Evolutionary conservation across 2,888 invertebrate species (phyloP), one percentile per base, ranked within the genome.

Genomic region (Andrena hattorfiana): DNA sequence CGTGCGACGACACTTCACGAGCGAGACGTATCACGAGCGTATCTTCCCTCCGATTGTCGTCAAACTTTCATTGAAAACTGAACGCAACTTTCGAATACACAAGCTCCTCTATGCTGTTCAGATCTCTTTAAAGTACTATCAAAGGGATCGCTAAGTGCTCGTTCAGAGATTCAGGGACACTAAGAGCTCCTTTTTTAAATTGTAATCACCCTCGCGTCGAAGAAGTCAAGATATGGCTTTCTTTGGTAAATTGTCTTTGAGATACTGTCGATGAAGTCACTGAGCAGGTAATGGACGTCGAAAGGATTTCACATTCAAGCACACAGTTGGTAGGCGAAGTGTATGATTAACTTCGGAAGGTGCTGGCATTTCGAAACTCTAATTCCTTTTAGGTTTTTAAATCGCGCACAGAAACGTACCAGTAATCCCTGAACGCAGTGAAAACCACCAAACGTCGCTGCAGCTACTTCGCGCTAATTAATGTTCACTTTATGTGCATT

Each of bases 391-490:
- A 13, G 10, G 1, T 42, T 42, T 42, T 13, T 42, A 42, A 42
- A 42, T 42, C 42, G 42, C 26, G 23, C 20, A 10, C 23, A 56
- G 23, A 56, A 20, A 26, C 1, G 23, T 7, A 6, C 7, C 20
- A 10, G 23, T 56, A 56, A 13, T 26, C 23, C 23, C 23, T 20
- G 56, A 4, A 26, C 56, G 30, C 20, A 32, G 32, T 16, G 56
- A 69, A 69, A 56, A 49, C 26, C 48, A 30, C 8, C 35, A 28
- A 69, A 69, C 7, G 16, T 16, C 28, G 23, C 13, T 28, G 62
- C 13, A 26, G 26, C 20, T n/a, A 48, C 32, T 28, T 62, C n/a
- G 26, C 54, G 78, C 59, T 81, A 80, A 80, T 80, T 81, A 70
- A 81, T 42, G 71, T 51, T 66, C 73, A 56, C 35, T 66, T 64